Base-by-base conservation (phyloP, 2,888 invertebrate genomes). In the Hypomecis atomaria region DNA sequence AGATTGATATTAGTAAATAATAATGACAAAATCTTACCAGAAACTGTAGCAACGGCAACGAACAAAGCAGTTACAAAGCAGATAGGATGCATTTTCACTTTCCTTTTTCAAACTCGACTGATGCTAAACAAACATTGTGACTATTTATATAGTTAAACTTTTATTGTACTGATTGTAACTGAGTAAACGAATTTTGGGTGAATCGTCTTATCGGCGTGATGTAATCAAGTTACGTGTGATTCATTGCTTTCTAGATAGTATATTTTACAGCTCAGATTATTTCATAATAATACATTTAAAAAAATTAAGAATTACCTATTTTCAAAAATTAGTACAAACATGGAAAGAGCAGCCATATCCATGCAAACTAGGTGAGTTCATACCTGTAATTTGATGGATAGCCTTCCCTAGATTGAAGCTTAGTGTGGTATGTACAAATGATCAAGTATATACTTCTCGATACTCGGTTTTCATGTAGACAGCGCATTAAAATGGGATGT, bases 91-190 rank as follows among this genome's bases (percentile, higher is more conserved):
- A 50, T 50, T 37, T 50, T 50, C 6, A 34, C 34, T 36, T 11
- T 5, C 38, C 13, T 38, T 4, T 49, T 8, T 50, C 13, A 50
- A 50, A 50, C 13, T 13, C 48, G 34, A 48, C 48, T 48, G 4
- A 34, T 34, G 34, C 13, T 37, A 5, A 37, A 8, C 50, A 13
- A 50, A 5, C 9, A 37, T n/a, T 6, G 38, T 37, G 13, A 50
- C 37, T 13, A 9, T 50, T 50, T 50, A 38, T 50, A 50, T 37
- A 50, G 50, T 50, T 38, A 37, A 50, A 50, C 7, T 50, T 50
- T 50, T 50, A 50, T 50, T 49, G 11, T 13, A 50, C 13, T 50
- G 50, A 50, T 50, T 50, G 37, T 50, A 13, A 38, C 4, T 9
- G 5, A 37, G 37, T 50, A 38, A 5, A 9, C 23, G 10, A 8